Base-by-base conservation (phyloP, 2,888 invertebrate genomes). In the Cataglyphis altisquamis region DNA sequence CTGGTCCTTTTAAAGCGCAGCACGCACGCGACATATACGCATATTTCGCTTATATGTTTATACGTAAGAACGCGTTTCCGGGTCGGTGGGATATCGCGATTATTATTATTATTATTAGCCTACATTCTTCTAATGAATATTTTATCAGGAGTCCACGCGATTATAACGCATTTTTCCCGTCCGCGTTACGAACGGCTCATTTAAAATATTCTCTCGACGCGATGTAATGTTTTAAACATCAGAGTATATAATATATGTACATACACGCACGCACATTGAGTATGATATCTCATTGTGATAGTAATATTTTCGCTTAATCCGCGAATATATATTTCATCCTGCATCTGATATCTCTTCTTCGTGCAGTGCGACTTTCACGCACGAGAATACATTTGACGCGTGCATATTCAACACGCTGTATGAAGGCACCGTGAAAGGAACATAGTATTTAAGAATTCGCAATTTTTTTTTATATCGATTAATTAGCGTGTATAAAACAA, bases 221-320 rank as follows among this genome's bases (percentile, higher is more conserved):
- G 36, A 8, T 5, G 0, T 45, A 18, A 80, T 80, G 60, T 70
- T 60, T 80, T 70, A 68, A 80, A 80, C 70, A 70, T 80, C 60
- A 60, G 68, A n/a, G 52, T 21, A 32, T 10, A 21, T 12, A 36
- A n/a, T 9, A 45, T 18, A 15, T 29, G 39, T 32, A 45, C 5
- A 5, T 45, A 18, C 6, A 18, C 18, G 15, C 52, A 52, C n/a
- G n/a, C n/a, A 52, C 52, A n/a, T 8, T n/a, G n/a, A 52, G 39
- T 29, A 39, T 48, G n/a, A 21, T 68, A 45, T 60, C 45, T 60
- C 68, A 68, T n/a, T 41, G 57, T 32, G 15, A 10, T 5, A 45
- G 41, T 45, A 70, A 70, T 80, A 80, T 62, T 80, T 80, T 60
- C 29, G 12, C 57, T 45, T 80, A 45, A 80, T 70, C 21, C 60